Conservation (phyloP, 2,113 vertebrate species). For the Ptilorrhoa leucosticta region DNA sequence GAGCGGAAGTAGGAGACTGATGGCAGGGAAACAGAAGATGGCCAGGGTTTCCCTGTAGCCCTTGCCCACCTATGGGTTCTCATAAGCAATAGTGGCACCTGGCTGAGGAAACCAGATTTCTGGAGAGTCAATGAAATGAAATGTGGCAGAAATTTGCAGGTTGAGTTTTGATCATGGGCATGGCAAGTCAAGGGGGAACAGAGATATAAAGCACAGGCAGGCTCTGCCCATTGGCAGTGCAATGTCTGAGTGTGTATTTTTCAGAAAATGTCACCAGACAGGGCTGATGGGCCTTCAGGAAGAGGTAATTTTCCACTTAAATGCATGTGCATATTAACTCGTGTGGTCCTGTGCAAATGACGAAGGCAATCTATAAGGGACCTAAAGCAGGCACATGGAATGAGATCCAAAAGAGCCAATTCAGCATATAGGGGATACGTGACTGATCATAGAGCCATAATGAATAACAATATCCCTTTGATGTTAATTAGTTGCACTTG, state of each 20-base stretch:
- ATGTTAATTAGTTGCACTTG: slow-evolving; percentile 62
- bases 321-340: slow-evolving; percentile 51
- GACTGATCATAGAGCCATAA: slow-evolving; percentile 47
- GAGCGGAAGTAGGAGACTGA: not conserved
- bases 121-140: not conserved
- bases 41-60: accelerated
- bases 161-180: not conserved
- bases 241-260: not conserved
- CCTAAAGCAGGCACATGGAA: not conserved
- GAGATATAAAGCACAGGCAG: not conserved
- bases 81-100: accelerated
- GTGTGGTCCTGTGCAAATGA: not conserved
- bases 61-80: not conserved
- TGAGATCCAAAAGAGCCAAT: slow-evolving; percentile 34
- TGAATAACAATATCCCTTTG: slow-evolving; percentile 62
- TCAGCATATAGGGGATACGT: slow-evolving; percentile 41
- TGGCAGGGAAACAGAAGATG: not conserved
- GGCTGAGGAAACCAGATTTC: not conserved
- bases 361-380: not conserved
- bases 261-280: slow-evolving; percentile 2
- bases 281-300: slow-evolving; percentile 33
- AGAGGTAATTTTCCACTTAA: slow-evolving; percentile 61
- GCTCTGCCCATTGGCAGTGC: not conserved
- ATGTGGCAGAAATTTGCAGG: not conserved
- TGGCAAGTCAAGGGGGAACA: not conserved